Evolutionary conservation across 2,797 vertebrate species (phyloP).

Genomic region (Coregonus sp.): DNA sequence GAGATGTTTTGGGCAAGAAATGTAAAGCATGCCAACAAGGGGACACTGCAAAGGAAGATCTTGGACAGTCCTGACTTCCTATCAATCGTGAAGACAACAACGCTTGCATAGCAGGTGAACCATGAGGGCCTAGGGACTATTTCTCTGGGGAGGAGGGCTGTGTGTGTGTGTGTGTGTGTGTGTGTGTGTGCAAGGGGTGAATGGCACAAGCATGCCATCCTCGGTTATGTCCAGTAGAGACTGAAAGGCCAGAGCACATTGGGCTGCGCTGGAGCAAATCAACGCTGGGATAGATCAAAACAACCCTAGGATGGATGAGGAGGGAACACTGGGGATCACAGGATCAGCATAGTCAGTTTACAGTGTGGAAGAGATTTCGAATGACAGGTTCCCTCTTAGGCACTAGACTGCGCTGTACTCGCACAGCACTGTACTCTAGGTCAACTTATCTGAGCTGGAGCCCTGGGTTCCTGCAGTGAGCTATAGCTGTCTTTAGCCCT

Average conservation of each 20-base stretch:
- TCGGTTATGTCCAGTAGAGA: background rate
- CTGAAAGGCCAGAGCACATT: constrained; percentile 2
- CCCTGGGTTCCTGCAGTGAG: no score
- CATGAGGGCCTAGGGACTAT: background rate
- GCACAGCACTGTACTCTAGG: background rate
- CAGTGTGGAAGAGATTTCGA: background rate
- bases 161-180: no score
- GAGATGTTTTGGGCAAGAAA: no score
- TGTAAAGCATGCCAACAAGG: no score
- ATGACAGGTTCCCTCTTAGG: background rate
- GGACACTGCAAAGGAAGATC: no score
- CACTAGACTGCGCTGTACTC: background rate
- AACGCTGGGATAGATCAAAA: background rate
- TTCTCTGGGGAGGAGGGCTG: background rate
- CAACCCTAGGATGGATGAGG: no score
- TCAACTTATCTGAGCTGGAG: no score
- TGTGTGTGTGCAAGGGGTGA: background rate
- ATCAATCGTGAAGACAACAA: background rate
- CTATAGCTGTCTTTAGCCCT: no score
- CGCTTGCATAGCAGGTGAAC: background rate
- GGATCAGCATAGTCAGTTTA: background rate
- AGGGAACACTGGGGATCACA: background rate
- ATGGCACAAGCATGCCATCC: background rate
- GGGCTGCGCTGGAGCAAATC: background rate
- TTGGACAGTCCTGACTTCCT: no score